Conservation (phyloP, 2,113 vertebrate genomes). For the Dolichotis patagonum region DNA sequence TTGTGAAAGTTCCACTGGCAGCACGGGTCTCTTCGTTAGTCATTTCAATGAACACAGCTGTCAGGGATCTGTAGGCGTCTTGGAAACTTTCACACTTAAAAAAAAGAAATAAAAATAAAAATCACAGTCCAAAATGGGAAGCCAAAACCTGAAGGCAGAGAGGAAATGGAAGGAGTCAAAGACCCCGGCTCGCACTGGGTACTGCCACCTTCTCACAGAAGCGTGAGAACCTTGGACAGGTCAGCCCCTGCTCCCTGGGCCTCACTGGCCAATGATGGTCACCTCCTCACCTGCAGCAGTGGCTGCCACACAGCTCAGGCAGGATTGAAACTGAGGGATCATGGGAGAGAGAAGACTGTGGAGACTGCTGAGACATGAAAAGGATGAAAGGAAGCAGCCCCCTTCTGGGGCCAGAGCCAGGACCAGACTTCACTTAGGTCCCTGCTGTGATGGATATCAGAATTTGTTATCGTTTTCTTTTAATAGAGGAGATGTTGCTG, state of each 20-base stretch:
- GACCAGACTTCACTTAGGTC: not conserved
- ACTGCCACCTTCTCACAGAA: not conserved
- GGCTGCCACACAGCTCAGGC: not conserved
- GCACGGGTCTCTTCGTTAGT: constrained; percentile 50
- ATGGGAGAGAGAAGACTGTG: not conserved
- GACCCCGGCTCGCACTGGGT: not conserved
- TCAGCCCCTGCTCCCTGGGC: not conserved
- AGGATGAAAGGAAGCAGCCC: not conserved
- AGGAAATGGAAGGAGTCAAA: not conserved
- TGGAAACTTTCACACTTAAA: constrained; percentile 44
- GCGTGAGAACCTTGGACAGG: not conserved
- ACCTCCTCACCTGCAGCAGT: not conserved
- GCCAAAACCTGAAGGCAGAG: not conserved
- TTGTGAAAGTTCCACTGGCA: constrained; percentile 41
- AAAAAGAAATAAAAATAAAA: not conserved
- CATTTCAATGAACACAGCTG: constrained; percentile 57
- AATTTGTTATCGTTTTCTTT: not conserved
- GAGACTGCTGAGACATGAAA: not conserved
- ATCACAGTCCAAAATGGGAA: not conserved
- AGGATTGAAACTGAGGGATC: not conserved
- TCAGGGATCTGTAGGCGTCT: constrained; percentile 52
- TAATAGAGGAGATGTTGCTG: not conserved
- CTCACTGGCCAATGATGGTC: not conserved
- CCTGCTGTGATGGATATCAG: not conserved
- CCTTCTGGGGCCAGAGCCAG: not conserved